Base-by-base conservation (phyloP, 1,140 invertebrate genomes). In the Hypsibius dujardini region DNA sequence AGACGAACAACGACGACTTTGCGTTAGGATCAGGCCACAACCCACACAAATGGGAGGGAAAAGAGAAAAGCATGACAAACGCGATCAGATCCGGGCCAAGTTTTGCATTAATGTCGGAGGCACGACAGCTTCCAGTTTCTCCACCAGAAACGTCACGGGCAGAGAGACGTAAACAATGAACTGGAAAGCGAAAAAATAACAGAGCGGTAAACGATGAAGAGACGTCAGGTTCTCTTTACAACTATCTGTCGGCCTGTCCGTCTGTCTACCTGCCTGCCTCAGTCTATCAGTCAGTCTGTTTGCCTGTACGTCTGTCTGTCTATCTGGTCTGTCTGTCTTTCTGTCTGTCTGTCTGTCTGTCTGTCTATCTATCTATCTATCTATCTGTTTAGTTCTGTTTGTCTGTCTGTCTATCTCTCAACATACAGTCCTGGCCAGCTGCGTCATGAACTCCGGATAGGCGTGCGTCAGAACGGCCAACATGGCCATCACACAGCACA, bases 401-500 rank as follows among this genome's bases (percentile, higher is more conserved):
- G 46, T 2, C 67, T 3, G 12, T 14, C 42, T 71, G 42, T n/a
- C 47, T 69, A 67, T 42, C 7, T 7, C 46, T 28, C 14, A 70
- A 12, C 59, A 80, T 77, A 86, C 84, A 60, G 87, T 86, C 82
- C 87, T 88, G 69, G 89, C 89, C 70, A 92, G 82, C 71, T 87
- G 81, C 15, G 89, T 89, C 90, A 93, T 93, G 1, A 88, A 86
- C 77, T 95, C 90, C 1, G 93, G 93, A 82, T 94, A 95, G 76
- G 94, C 90, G 80, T 95, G 91, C 56, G 92, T 94, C 59, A 96
- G 80, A 40, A 96, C 82, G 15, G 92, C 90, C 70, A 95, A 81
- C 1, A 95, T 81, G n/a, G 92, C 92, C n/a, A 92, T 93, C 77
- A 92, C 89, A 1, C 90, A 92, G 82, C 92, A 96, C 47, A 95